A percentile compares a stretch with the other conserved stretches of the same genome.
Evolutionary conservation across 2,888 invertebrate species (phyloP).

Genomic region (Ormyrus rosae): DNA sequence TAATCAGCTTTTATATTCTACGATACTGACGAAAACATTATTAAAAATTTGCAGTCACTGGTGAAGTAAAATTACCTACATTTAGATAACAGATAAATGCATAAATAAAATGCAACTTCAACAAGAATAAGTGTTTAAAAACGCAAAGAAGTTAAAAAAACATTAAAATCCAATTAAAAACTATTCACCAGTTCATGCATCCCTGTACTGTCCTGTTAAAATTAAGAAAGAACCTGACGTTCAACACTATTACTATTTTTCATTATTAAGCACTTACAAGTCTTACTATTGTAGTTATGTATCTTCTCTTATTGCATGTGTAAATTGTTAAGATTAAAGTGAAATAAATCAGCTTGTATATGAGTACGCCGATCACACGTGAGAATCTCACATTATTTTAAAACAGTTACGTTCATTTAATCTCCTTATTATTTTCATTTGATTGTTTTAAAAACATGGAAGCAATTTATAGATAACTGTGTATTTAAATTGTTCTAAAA

Average conservation of each 20-base stretch:
- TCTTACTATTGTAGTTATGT: constrained; percentile 47
- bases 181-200: constrained; percentile 49
- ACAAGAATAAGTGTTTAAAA: constrained; percentile 4
- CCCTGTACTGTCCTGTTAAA: constrained; percentile 56
- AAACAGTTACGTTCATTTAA: not conserved
- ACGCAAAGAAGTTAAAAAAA: not conserved
- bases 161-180: constrained; percentile 11
- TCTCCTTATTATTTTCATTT: not conserved
- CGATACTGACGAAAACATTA: constrained; percentile 25
- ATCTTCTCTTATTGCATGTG: constrained; percentile 43
- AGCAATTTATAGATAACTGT: not conserved
- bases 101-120: constrained; percentile 1
- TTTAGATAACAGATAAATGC: not conserved
- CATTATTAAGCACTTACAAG: constrained; percentile 54
- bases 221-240: constrained; percentile 36
- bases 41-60: constrained; percentile 46
- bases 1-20: constrained; percentile 12
- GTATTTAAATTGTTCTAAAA: not conserved
- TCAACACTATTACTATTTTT: constrained; percentile 40
- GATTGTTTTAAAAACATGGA: not conserved
- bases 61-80: constrained; percentile 18
- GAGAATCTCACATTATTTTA: not conserved
- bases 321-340: constrained; percentile 44
- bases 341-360: constrained; percentile 24
- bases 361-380: constrained; percentile 13